These are phyloP conservation scores for Campylomormyrus numenius DNA, from an alignment of 2,113 vertebrate genomes.

Conservation along the genomic window DNA sequence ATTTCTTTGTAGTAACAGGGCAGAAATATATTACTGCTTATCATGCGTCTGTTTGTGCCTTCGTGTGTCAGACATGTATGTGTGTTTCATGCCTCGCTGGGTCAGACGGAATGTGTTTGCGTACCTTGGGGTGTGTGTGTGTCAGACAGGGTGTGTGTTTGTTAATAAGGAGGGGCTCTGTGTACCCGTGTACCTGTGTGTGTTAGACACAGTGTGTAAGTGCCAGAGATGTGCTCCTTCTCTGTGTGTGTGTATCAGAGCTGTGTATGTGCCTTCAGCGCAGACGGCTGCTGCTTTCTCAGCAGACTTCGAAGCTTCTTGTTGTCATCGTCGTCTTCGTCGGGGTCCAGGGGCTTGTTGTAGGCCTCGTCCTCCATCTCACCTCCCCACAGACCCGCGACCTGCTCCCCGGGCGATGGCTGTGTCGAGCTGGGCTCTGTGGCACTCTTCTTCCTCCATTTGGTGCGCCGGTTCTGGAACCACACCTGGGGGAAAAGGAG, in stretches of 20 bases:
- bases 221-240: background rate
- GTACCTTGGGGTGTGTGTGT: background rate
- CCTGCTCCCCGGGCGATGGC: constrained; percentile 44
- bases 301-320: constrained; percentile 61
- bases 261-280: background rate
- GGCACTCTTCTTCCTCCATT: constrained; percentile 71
- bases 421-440: constrained; percentile 61
- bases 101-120: background rate
- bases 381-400: constrained; percentile 19
- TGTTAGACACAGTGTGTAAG: background rate
- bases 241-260: background rate
- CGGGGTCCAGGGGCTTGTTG: constrained; percentile 71
- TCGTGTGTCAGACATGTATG: background rate
- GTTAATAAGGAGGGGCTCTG: background rate
- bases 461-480: constrained; percentile 78
- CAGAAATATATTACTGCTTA: background rate
- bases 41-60: background rate
- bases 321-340: constrained; percentile 71
- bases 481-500: constrained; percentile 57
- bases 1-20: background rate
- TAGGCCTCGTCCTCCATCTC: constrained; percentile 67
- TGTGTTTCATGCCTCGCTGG: background rate
- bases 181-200: background rate
- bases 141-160: background rate
- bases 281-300: constrained; percentile 58